Base-by-base conservation (phyloP, 2,888 invertebrate genomes). In the Cephus pygmeus region DNA sequence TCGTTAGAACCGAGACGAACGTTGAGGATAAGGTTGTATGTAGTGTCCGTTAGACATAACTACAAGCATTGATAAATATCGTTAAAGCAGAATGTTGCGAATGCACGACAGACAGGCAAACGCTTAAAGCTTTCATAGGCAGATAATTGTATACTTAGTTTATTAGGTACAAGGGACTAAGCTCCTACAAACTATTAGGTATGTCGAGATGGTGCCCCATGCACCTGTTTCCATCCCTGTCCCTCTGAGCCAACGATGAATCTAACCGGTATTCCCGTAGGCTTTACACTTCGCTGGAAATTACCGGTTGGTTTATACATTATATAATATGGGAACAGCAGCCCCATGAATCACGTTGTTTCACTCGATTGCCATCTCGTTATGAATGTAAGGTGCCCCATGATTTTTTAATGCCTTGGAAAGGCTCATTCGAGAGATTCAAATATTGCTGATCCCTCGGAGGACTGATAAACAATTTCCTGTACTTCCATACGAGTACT, bases 141-240 rank as follows among this genome's bases (percentile, higher is more conserved):
- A 34, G 34, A 71, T 71, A 71, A 71, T 71, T 71, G 30, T 71
- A 71, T 34, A 71, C 12, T 71, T 31, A 71, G 71, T 71, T 71
- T 71, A 71, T 33, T 31, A 9, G 71, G 23, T 71, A 71, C 71
- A 71, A 71, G 71, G 71, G 71, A 71, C 15, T 12, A 34, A 71
- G 33, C 23, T 31, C 12, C 33, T 71, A 34, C 12, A 34, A 71
- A 71, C 71, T 71, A 71, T 34, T 31, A 34, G 71, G 31, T 71
- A 71, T 23, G 56, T 56, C 23, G 23, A 71, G 71, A 71, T 34
- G 71, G 71, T 71, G 71, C 31, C 23, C 31, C 30, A 1, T 71
- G 71, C 71, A 71, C 33, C 71, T 71, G 71, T 34, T 71, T 71
- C 15, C 71, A 30, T 34, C 23, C 71, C 33, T 34, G 31, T 71